Conservation (phyloP, 2,113 vertebrate species). For the Prolemur simus region DNA sequence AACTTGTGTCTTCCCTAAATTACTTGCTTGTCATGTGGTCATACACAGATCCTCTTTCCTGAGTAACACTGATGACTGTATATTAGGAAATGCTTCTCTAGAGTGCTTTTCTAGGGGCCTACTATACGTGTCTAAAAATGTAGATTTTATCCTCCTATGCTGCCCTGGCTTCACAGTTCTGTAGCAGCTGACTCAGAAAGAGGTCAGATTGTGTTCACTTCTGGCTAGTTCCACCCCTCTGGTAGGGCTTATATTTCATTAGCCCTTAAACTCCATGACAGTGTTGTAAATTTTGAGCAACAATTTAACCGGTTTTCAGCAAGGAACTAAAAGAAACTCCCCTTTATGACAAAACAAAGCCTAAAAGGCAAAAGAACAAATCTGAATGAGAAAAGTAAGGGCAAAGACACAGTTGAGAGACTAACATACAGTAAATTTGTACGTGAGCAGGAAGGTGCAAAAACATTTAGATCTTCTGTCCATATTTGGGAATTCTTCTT, state of each 20-base stretch:
- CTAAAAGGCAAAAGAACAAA: slow-evolving; percentile 7
- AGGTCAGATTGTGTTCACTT: neutral
- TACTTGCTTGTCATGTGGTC: neutral
- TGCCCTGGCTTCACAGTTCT: neutral
- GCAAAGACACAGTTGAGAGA: neutral
- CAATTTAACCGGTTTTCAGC: neutral
- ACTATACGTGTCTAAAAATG: neutral
- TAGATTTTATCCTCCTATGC: neutral
- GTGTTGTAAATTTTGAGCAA: slow-evolving; percentile 4
- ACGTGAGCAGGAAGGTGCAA: neutral
- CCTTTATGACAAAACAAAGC: neutral
- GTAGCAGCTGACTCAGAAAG: neutral
- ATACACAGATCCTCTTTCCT: neutral
- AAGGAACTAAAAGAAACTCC: neutral
- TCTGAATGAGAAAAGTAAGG: neutral
- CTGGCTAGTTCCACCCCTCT: neutral
- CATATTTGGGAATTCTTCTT: slow-evolving; percentile 32
- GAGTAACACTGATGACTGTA: neutral
- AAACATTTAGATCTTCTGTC: neutral
- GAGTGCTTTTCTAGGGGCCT: neutral
- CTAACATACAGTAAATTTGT: neutral
- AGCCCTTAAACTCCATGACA: neutral
- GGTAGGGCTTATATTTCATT: neutral
- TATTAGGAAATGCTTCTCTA: neutral
- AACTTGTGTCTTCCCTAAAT: neutral